phyloP scores from a whole-genome alignment of 2,797 vertebrate species.

The Cirrhinus molitorella region DNA sequence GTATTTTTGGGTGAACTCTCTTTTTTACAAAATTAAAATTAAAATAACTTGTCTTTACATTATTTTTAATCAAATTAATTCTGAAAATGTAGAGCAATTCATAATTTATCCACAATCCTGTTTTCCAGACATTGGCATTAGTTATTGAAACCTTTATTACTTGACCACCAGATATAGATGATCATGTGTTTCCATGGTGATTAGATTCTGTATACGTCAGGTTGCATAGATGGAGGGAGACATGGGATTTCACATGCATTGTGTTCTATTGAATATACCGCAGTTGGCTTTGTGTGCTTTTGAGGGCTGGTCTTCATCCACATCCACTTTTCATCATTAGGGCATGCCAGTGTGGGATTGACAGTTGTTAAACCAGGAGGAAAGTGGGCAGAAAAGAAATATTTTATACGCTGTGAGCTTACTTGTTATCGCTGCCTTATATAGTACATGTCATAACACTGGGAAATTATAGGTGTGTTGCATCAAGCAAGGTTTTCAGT shows the following conservation, averaged over 20 bases:
- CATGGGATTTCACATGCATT: background rate
- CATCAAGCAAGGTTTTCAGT: background rate
- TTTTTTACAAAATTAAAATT: too few species aligned
- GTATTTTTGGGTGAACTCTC: too few species aligned
- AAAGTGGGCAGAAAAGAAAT: constrained; percentile 14
- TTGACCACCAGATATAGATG: background rate
- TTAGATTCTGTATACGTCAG: constrained; percentile 12
- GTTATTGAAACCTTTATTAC: background rate
- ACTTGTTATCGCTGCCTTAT: constrained; percentile 16
- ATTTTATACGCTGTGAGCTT: constrained; percentile 5
- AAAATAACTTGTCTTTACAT: background rate
- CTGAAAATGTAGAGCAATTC: background rate
- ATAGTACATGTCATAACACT: constrained; percentile 30
- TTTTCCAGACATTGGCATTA: background rate
- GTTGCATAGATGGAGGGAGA: background rate
- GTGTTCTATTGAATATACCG: background rate
- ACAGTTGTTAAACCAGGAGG: constrained; percentile 16
- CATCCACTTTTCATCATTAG: constrained; percentile 12
- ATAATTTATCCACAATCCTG: background rate
- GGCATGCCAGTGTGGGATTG: background rate
- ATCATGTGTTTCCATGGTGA: constrained; percentile 10
- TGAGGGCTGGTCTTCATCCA: background rate
- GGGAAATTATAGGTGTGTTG: constrained; percentile 36
- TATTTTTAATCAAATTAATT: background rate
- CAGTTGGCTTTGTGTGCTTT: constrained; percentile 13